Conservation (phyloP, 2,797 vertebrate species). For the Mus caroli region DNA sequence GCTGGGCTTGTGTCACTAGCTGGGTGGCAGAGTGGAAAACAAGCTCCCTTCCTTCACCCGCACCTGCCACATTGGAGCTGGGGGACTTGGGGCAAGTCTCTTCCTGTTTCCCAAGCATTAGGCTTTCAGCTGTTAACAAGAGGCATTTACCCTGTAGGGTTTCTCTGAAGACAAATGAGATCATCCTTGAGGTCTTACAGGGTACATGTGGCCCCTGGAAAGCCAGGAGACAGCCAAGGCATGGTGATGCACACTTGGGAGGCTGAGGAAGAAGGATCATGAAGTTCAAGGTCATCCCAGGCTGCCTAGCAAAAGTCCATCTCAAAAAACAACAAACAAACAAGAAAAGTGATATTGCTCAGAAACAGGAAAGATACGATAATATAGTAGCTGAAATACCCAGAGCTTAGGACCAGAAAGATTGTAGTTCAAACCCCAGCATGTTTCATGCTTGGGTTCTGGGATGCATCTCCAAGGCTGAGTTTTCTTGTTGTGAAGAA, state of each 20-base stretch:
- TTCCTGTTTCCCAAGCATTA: background rate
- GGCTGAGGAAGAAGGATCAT: background rate
- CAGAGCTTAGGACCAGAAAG: background rate
- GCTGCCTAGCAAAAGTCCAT: background rate
- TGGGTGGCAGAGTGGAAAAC: constrained; percentile 24
- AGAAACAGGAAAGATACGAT: background rate
- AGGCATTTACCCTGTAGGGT: background rate
- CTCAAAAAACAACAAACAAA: background rate
- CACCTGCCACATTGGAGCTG: constrained; percentile 22
- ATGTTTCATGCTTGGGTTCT: background rate
- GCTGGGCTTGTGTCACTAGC: background rate
- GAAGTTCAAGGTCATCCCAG: background rate
- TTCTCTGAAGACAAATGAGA: constrained; percentile 40
- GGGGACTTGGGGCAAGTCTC: constrained; percentile 52
- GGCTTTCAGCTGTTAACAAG: constrained; percentile 25
- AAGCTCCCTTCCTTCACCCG: constrained; percentile 6
- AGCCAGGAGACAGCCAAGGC: background rate
- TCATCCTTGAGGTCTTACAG: background rate
- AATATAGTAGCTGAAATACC: background rate
- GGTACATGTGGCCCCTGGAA: background rate
- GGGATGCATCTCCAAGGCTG: constrained; percentile 10
- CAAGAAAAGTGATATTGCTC: background rate
- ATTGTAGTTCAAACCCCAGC: constrained; percentile 21
- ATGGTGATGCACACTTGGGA: background rate
- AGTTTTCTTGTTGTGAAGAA: constrained; percentile 55